Conservation (phyloP, 2,888 invertebrate genomes). For the Agrochola lychnidis region DNA sequence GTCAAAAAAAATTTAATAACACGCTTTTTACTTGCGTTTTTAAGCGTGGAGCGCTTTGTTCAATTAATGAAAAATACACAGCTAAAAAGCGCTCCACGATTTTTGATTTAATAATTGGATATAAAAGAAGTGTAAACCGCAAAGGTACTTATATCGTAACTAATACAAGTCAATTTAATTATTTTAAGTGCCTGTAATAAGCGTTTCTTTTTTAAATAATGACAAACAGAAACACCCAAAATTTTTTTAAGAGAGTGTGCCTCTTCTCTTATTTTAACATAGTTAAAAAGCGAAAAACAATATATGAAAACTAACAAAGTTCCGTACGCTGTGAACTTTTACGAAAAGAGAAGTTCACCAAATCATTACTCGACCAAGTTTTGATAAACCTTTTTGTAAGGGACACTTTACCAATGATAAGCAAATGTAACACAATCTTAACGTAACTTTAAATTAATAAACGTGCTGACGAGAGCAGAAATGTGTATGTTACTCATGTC, state of each 20-base stretch:
- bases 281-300: not conserved
- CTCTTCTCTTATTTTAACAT: not conserved
- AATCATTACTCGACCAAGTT: not conserved
- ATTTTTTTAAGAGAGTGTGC: not conserved
- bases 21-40: too few relatives aligned
- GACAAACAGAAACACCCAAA: not conserved
- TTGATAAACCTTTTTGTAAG: not conserved
- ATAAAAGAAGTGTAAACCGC: too few relatives aligned
- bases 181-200: too few relatives aligned
- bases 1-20: too few relatives aligned
- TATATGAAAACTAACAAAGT: not conserved
- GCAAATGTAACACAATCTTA: slow-evolving; percentile 11
- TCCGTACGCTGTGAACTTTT: not conserved
- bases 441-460: slow-evolving; percentile 10
- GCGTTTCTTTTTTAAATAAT: too few relatives aligned
- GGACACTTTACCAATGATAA: not conserved
- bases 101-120: too few relatives aligned
- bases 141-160: too few relatives aligned
- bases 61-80: too few relatives aligned
- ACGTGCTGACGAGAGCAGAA: not conserved
- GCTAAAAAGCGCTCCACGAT: too few relatives aligned
- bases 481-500: slow-evolving; percentile 11
- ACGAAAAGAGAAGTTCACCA: not conserved
- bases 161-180: too few relatives aligned
- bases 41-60: not conserved